Conservation (phyloP, 2,113 vertebrate species). For the Struthidea cinerea region DNA sequence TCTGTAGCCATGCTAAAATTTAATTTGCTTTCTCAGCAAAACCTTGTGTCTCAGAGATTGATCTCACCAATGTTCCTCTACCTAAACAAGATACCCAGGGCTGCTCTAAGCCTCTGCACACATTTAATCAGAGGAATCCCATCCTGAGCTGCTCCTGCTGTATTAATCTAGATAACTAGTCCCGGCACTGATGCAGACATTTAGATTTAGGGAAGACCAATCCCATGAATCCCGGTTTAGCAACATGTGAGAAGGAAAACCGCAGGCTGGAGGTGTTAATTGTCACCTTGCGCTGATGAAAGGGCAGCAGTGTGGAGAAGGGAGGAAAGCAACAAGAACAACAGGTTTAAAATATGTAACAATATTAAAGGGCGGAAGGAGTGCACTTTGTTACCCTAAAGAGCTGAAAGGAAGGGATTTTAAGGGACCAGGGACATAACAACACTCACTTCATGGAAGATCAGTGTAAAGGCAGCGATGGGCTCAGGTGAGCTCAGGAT, state of each 20-base stretch:
- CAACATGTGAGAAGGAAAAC: neutral
- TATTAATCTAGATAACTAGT: fast-evolving
- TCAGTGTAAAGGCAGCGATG: neutral
- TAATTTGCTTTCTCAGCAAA: neutral
- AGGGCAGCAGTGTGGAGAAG: neutral
- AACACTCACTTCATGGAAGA: neutral
- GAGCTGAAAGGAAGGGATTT: neutral
- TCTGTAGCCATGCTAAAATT: neutral
- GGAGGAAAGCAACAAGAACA: neutral
- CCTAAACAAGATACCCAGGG: neutral
- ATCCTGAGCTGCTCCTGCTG: neutral
- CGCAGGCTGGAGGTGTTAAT: neutral
- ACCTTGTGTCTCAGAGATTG: too few species aligned
- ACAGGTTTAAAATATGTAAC: neutral
- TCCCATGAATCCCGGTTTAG: neutral
- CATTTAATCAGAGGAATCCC: neutral
- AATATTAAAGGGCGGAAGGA: neutral
- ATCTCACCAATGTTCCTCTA: neutral
- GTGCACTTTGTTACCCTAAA: neutral
- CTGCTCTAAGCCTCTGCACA: neutral
- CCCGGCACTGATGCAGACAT: neutral
- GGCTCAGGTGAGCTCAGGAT: neutral
- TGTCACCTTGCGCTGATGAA: neutral
- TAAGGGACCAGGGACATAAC: fast-evolving
- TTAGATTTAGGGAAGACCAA: neutral